phyloP scores from a whole-genome alignment of 1,140 invertebrate genomes.

The Microplitis demolitor region DNA sequence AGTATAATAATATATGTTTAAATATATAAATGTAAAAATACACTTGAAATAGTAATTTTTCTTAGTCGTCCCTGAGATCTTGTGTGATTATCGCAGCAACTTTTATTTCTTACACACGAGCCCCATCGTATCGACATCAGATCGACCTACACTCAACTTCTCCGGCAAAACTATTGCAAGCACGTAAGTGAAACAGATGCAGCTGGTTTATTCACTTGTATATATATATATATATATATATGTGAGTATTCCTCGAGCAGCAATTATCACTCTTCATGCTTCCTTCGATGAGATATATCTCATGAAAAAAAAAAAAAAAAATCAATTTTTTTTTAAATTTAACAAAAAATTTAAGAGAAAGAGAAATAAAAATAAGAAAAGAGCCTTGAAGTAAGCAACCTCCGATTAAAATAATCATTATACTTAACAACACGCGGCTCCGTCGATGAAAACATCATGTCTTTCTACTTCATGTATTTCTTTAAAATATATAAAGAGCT shows the following conservation, averaged over 20 bases:
- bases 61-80: too few species aligned
- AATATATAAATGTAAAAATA: too few species aligned
- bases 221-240: too few species aligned
- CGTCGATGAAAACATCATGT: conserved; percentile 35
- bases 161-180: background rate
- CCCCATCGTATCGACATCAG: too few species aligned
- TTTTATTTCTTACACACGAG: too few species aligned
- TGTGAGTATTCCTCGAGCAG: background rate
- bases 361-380: background rate
- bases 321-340: too few species aligned
- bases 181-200: conserved; percentile 18
- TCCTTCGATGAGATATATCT: background rate
- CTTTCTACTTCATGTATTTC: conserved; percentile 6
- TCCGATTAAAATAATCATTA: conserved; percentile 33
- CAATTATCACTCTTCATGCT: conserved; percentile 18
- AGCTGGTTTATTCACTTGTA: conserved; percentile 4
- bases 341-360: conserved; percentile 4
- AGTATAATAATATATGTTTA: too few species aligned
- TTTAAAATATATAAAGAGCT: background rate
- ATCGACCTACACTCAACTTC: too few species aligned
- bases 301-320: background rate
- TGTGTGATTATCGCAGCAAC: too few species aligned
- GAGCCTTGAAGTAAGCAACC: conserved; percentile 17
- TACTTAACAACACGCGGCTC: conserved; percentile 28
- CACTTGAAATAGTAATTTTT: too few species aligned